Evolutionary conservation across 2,113 vertebrate genomes (phyloP), one percentile per base, ranked within the genome.

Genomic region (Oriolus oriolus): DNA sequence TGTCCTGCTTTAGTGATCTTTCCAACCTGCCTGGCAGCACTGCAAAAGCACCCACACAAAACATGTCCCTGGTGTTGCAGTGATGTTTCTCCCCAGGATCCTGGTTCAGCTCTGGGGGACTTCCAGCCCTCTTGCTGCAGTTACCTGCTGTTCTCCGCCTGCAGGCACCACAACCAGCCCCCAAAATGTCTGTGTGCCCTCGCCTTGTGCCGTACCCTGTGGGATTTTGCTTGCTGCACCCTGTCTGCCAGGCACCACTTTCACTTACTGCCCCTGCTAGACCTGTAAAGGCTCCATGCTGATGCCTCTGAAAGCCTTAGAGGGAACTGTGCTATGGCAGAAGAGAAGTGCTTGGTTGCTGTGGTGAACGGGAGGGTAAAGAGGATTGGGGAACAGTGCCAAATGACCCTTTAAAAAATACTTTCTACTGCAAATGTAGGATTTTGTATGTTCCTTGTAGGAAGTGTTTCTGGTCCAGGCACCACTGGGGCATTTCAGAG

Each of bases 51-150:
- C 28, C 50, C 12, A 1, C 10, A 47, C 60, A 18, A n/a, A 84
- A 52, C 0, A 0, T 11, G 44, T 75, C 71, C 65, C 49, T 69
- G 84, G 26, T 73, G 31, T 14, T 79, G 80, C 65, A 91, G 2
- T 57, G 65, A 5, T 30, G 31, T 27, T 87, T 41, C 57, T 92
- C n/a, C 74, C 33, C 77, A 19, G 60, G 13, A 41, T 60, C 61
- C 61, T 35, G 52, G 17, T 17, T 75, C 74, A 49, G n/a, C 50
- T 53, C n/a, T 0, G 2, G 78, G 60, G 57, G 16, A 59, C 79
- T 91, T 93, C 91, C 89, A 95, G n/a, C 59, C 49, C 66, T 84
- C 49, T 35, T 35, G 52, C 61, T 85, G 86, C 42, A 73, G 42
- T 31, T 35, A 3, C 31, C 59, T 41, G 63, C 57, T 79, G 45